Evolutionary conservation across 2,797 vertebrate genomes (phyloP).

Genomic region (Siniperca scherzeri): DNA sequence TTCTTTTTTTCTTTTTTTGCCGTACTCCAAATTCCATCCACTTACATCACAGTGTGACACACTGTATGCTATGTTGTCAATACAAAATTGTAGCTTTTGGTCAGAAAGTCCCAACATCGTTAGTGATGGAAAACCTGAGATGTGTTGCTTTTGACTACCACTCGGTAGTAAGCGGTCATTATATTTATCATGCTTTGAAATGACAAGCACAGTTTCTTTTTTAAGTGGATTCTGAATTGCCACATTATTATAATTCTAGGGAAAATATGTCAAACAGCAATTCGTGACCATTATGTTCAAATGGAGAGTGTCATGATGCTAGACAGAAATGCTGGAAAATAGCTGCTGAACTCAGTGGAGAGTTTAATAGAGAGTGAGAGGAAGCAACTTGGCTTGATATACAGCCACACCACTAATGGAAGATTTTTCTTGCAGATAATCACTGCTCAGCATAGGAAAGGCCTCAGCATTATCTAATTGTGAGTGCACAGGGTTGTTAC

Average conservation of each 20-base stretch:
- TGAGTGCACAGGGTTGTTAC: slow-evolving; percentile 53
- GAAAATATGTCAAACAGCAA: slow-evolving; percentile 39
- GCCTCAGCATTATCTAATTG: slow-evolving; percentile 67
- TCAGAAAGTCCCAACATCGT: neutral
- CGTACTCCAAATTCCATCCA: neutral
- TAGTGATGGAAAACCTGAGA: neutral
- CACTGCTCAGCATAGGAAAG: slow-evolving; percentile 53
- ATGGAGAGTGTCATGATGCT: slow-evolving; percentile 16
- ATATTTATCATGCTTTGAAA: slow-evolving; percentile 32
- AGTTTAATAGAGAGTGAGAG: slow-evolving; percentile 66
- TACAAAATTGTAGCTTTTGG: slow-evolving; percentile 8
- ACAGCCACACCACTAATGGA: slow-evolving; percentile 51
- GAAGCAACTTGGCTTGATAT: slow-evolving; percentile 61
- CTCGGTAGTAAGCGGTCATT: neutral
- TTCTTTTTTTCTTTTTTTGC: neutral
- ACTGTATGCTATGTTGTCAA: neutral
- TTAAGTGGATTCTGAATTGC: slow-evolving; percentile 38
- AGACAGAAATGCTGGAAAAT: slow-evolving; percentile 32
- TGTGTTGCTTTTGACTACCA: slow-evolving; percentile 24
- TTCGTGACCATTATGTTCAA: slow-evolving; percentile 40
- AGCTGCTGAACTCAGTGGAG: slow-evolving; percentile 51
- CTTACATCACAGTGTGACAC: neutral
- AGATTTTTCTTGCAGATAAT: slow-evolving; percentile 69
- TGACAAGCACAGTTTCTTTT: slow-evolving; percentile 25
- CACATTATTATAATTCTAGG: slow-evolving; percentile 22